Evolutionary conservation across 2,888 invertebrate species (phyloP), one percentile per base, ranked within the genome.

Genomic region (Myopa tessellatipennis): DNA sequence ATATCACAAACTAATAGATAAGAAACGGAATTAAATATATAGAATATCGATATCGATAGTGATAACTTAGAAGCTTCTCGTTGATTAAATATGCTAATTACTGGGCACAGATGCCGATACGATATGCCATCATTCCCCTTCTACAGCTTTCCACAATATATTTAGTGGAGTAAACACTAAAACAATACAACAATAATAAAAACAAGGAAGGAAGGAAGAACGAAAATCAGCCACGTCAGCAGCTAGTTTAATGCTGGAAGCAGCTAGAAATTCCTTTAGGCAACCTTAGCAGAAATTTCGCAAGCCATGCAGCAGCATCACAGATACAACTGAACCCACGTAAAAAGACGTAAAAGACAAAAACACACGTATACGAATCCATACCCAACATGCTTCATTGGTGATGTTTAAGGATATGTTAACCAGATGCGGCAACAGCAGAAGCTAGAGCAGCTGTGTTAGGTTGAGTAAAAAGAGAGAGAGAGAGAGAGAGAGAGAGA

Each of bases 251-350:
- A 60, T 61, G 45, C 45, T 45, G 83, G 83, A 85, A 82, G 74
- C 80, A 80, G 80, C 83, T 82, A 81, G 82, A 85, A 85, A 85
- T 84, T 85, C 82, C 84, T 84, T 82, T 82, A 84, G 85, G 82
- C 81, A 80, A 82, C 81, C 85, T 85, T 85, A 84, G 82, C 69
- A 67, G 45, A 36, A 73, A 67, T 67, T 68, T 26, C 50, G n/a
- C 50, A 38, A 67, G 26, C 63, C 63, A 75, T 68, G 52, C 55
- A 63, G 16, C n/a, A 5, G 0, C 5, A 16, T 14, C 26, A 26
- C 40, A 63, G 18, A 61, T n/a, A 61, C 36, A 71, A n/a, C 7
- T n/a, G n/a, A n/a, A 68, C 7, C 40, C n/a, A 38, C 61, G 36
- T 26, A 45, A 45, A 45, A 8, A 10, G 0, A 45, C 7, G 3